Evolutionary conservation across 2,888 invertebrate genomes (phyloP).

Genomic region (Sturmia bella): DNA sequence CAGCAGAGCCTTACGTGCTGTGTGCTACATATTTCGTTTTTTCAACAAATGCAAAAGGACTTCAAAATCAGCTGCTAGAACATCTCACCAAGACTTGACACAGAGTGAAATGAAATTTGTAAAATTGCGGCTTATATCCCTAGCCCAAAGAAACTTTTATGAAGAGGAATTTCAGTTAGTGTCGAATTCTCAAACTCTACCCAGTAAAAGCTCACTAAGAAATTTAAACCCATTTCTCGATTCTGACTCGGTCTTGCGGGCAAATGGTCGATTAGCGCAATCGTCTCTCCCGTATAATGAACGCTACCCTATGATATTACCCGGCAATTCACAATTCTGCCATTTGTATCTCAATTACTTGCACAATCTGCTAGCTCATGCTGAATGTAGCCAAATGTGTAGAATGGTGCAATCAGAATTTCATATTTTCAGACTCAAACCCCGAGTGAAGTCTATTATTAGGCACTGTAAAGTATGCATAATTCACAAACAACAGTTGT

Average conservation of each 20-base stretch:
- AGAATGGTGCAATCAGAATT: constrained; percentile 26
- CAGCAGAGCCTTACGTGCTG: background rate
- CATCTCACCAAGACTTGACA: background rate
- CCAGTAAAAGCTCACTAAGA: background rate
- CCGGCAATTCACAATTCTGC: background rate
- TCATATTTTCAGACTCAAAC: background rate
- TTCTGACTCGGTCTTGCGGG: background rate
- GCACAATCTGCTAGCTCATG: background rate
- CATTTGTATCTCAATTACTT: background rate
- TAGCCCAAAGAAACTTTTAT: constrained; percentile 15
- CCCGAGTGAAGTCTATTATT: too few relatives aligned
- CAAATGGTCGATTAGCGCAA: constrained; percentile 10
- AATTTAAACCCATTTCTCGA: constrained; percentile 9
- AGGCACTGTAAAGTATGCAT: constrained; percentile 20
- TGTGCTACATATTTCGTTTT: constrained; percentile 18
- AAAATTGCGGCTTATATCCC: background rate
- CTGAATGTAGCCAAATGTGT: too few relatives aligned
- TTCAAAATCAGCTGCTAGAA: too few relatives aligned
- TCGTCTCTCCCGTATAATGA: background rate
- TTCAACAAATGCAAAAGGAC: background rate
- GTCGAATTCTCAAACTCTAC: background rate
- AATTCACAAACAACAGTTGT: constrained; percentile 19
- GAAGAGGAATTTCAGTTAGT: background rate
- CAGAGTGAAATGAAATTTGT: background rate
- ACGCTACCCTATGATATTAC: background rate